Percentiles rank a stretch among this genome's conserved stretches.
Conservation (phyloP, 30 jellyfish, hydroid and myxozoan species). For the Rhopilema esculentum region DNA sequence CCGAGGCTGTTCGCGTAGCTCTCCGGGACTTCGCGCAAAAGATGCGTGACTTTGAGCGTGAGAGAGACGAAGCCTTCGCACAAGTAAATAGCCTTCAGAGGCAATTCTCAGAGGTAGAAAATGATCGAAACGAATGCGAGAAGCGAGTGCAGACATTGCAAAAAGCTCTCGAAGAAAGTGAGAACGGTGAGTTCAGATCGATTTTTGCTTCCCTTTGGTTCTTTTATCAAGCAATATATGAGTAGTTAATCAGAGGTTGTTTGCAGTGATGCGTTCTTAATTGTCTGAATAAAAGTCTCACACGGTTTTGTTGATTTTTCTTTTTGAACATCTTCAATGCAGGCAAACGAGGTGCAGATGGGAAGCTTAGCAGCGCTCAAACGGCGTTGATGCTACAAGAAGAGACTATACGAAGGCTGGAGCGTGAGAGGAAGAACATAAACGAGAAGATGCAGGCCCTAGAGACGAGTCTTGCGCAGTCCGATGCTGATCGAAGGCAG, state of each 20-base stretch:
- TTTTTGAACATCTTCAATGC: no score
- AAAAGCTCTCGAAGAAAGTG: constrained; percentile 91
- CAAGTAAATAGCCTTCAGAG: constrained; percentile 83
- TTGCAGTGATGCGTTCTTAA: no score
- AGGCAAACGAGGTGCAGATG: constrained; percentile 99
- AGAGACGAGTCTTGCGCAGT: constrained; percentile 94
- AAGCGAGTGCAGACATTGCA: constrained; percentile 85
- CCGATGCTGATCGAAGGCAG: constrained; percentile 89
- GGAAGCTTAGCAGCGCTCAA: constrained; percentile 95
- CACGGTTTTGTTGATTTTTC: no score
- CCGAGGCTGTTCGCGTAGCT: constrained; percentile 91
- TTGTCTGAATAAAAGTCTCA: no score
- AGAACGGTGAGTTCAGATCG: constrained; percentile 71
- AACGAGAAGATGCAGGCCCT: constrained; percentile 90
- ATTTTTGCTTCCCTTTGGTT: no score
- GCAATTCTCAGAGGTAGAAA: constrained; percentile 81
- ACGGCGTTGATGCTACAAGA: constrained; percentile 98
- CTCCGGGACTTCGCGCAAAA: constrained; percentile 98
- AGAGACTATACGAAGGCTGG: constrained; percentile 96
- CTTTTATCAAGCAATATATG: neutral
- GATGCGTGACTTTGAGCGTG: constrained; percentile 91
- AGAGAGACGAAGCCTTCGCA: constrained; percentile 92
- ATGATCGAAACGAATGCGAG: constrained; percentile 93
- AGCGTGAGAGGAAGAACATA: constrained; percentile 88
- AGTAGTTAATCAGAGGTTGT: no score